A percentile compares a stretch with the other conserved stretches of the same genome.
These are phyloP conservation scores for Neogobius melanostomus DNA, from an alignment of 2,113 vertebrate genomes.

Conservation along the genomic window DNA sequence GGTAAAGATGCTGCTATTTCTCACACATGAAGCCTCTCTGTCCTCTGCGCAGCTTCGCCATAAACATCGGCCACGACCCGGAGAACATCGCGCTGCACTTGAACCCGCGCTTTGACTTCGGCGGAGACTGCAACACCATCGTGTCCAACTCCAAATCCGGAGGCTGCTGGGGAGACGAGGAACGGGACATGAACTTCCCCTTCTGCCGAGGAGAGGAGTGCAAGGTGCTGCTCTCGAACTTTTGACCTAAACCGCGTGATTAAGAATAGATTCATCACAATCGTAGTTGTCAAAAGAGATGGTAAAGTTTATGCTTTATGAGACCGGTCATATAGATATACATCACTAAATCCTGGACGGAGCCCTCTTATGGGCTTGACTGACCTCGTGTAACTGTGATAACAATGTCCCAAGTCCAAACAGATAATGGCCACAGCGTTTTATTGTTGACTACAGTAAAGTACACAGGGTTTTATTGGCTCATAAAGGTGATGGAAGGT, in stretches of 20 bases:
- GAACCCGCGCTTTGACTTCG: constrained; percentile 66
- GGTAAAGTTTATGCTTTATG: too few species aligned
- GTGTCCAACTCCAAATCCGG: constrained; percentile 67
- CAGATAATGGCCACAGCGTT: background rate
- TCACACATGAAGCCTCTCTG: too few species aligned
- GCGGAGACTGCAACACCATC: constrained; percentile 40
- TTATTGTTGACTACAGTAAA: background rate
- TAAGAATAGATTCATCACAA: too few species aligned
- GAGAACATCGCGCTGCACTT: constrained; percentile 74
- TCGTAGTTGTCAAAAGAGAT: too few species aligned
- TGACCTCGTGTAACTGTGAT: background rate
- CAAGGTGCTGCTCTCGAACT: constrained; percentile 60
- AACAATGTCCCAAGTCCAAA: background rate
- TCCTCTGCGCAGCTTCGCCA: constrained; percentile 56
- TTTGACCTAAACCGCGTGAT: too few species aligned
- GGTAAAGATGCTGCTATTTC: too few species aligned
- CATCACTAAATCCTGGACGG: background rate
- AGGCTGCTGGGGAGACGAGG: constrained; percentile 66
- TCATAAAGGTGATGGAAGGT: background rate
- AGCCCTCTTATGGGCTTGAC: background rate
- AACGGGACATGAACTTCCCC: constrained; percentile 41
- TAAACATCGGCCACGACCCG: constrained; percentile 72
- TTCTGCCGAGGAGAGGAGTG: constrained; percentile 66
- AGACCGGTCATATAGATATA: too few species aligned
- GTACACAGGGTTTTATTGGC: background rate